Evolutionary conservation across 1,140 invertebrate genomes (phyloP).

Genomic region (Elymnias hypermnestra): DNA sequence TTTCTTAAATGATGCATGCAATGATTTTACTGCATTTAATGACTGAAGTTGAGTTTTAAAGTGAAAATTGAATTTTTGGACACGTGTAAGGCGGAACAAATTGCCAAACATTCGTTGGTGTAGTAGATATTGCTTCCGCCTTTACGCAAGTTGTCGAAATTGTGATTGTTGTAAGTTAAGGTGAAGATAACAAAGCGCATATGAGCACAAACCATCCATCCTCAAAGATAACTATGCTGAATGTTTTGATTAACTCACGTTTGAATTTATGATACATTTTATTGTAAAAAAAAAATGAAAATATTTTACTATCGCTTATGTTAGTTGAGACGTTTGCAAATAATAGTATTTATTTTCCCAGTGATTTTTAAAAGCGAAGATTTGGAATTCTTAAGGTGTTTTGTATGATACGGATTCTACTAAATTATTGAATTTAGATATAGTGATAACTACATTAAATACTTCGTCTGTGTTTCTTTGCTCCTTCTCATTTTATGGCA

Average conservation of each 20-base stretch:
- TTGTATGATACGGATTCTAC: slow-evolving; percentile 63
- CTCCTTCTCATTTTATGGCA: slow-evolving; percentile 43
- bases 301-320: slow-evolving; percentile 73
- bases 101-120: not conserved
- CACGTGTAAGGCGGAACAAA: slow-evolving; percentile 27
- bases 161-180: slow-evolving; percentile 70
- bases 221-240: slow-evolving; percentile 66
- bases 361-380: slow-evolving; percentile 57
- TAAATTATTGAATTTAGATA: slow-evolving; percentile 57
- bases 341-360: slow-evolving; percentile 72
- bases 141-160: slow-evolving; percentile 46
- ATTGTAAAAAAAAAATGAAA: slow-evolving; percentile 65
- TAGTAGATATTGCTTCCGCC: slow-evolving; percentile 23
- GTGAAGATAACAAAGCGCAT: slow-evolving; percentile 65
- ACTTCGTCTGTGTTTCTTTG: slow-evolving; percentile 42
- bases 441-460: slow-evolving; percentile 37
- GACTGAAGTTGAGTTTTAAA: slow-evolving; percentile 62
- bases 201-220: slow-evolving; percentile 74
- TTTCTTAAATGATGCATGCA: slow-evolving; percentile 60
- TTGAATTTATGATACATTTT: slow-evolving; percentile 76
- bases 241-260: slow-evolving; percentile 71
- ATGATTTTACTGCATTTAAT: slow-evolving; percentile 65
- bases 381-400: slow-evolving; percentile 61
- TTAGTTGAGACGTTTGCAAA: slow-evolving; percentile 72
- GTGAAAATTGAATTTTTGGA: slow-evolving; percentile 41